phyloP scores from a whole-genome alignment of 1,140 invertebrate species.

The Mizuhopecten yessoensis region DNA sequence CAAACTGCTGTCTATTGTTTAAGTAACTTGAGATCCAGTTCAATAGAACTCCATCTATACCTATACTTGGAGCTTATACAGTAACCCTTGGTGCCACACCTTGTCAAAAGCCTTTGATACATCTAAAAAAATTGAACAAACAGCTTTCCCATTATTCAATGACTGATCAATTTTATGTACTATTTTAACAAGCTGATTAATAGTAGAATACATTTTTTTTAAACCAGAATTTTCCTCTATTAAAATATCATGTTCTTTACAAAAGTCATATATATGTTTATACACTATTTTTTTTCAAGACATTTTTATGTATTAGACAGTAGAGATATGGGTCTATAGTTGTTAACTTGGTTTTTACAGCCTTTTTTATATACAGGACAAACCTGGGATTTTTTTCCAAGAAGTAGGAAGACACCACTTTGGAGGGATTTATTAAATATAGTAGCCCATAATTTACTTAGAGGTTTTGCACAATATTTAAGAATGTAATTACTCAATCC shows the following conservation, averaged over 20 bases:
- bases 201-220: neutral
- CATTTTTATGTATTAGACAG: neutral
- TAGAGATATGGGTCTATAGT: neutral
- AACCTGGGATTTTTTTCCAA: neutral
- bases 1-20: neutral
- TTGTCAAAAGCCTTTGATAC: neutral
- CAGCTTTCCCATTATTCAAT: neutral
- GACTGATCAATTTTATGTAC: neutral
- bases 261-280: neutral
- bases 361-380: neutral
- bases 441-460: no score
- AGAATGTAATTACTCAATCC: neutral
- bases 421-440: neutral
- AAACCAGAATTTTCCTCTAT: neutral
- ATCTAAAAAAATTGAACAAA: neutral
- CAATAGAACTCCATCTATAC: neutral
- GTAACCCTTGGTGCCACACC: neutral
- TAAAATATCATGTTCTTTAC: neutral
- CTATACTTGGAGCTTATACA: neutral
- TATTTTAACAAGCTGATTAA: neutral
- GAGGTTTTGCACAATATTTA: neutral
- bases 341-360: neutral
- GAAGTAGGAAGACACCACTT: neutral
- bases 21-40: neutral
- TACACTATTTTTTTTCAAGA: neutral